Conservation (phyloP, 2,113 vertebrate genomes). For the Todiramphus chloris region DNA sequence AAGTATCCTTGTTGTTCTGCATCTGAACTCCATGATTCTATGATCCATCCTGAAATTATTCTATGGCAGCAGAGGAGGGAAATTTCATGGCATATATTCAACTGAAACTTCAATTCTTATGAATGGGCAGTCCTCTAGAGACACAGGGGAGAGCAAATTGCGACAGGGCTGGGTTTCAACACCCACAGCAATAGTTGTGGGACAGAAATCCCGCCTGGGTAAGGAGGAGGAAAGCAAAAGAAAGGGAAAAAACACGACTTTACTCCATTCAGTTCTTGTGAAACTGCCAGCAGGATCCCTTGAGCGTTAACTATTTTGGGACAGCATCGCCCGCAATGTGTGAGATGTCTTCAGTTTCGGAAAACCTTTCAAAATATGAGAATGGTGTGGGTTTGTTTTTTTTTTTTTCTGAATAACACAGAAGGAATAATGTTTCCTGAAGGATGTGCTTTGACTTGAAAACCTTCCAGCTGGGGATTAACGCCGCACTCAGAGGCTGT, state of each 20-base stretch:
- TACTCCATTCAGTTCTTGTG: neutral
- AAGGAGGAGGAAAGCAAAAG: neutral
- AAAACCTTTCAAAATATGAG: neutral
- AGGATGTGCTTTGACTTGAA: neutral
- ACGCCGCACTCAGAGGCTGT: accelerated
- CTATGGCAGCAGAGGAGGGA: neutral
- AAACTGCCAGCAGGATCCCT: neutral
- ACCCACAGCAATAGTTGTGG: neutral
- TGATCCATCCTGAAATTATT: neutral
- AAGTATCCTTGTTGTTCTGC: neutral
- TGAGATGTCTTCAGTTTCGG: neutral
- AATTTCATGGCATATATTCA: neutral
- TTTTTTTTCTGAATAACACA: neutral
- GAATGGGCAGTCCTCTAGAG: neutral
- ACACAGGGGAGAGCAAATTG: neutral
- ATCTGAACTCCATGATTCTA: neutral
- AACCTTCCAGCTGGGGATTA: neutral
- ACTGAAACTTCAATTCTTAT: neutral
- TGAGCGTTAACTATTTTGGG: neutral
- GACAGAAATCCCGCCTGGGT: neutral
- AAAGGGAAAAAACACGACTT: neutral
- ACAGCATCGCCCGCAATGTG: neutral
- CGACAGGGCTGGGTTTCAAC: neutral
- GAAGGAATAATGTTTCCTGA: neutral
- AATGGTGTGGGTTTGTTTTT: too few relatives aligned